Evolutionary conservation across 2,113 vertebrate species (phyloP).

Genomic region (Alligator mississippiensis): DNA sequence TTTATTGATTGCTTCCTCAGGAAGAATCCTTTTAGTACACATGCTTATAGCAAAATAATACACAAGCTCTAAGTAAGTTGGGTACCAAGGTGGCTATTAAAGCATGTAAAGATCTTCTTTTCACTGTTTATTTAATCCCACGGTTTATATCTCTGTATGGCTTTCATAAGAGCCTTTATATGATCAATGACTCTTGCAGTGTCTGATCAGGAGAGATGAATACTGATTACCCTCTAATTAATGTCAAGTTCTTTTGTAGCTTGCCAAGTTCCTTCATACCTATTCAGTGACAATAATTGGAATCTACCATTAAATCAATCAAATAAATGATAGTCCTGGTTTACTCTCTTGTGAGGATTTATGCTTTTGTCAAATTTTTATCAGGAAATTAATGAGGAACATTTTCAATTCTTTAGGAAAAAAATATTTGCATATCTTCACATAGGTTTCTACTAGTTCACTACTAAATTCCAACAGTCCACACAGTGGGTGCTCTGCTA

Average conservation of each 20-base stretch:
- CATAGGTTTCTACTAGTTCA: neutral
- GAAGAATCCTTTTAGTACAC: neutral
- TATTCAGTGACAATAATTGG: neutral
- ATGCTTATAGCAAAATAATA: too few relatives aligned
- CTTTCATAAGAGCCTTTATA: slow-evolving; percentile 17
- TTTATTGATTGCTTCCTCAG: slow-evolving; percentile 34
- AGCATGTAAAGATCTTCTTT: neutral
- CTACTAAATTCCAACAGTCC: neutral
- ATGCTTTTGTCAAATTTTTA: neutral
- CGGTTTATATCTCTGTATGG: neutral
- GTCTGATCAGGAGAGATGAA: neutral
- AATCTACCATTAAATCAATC: neutral
- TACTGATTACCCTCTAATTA: neutral
- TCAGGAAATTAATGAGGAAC: neutral
- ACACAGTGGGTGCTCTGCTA: neutral
- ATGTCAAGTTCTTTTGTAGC: neutral
- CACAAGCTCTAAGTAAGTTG: neutral
- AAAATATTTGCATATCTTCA: neutral
- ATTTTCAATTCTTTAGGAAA: neutral
- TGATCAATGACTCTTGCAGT: neutral
- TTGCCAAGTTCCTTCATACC: neutral
- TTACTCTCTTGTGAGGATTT: neutral
- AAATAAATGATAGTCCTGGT: neutral
- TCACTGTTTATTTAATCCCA: neutral
- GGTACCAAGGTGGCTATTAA: slow-evolving; percentile 11